Conservation (phyloP, 2,113 vertebrate genomes). For the Sardina pilchardus region DNA sequence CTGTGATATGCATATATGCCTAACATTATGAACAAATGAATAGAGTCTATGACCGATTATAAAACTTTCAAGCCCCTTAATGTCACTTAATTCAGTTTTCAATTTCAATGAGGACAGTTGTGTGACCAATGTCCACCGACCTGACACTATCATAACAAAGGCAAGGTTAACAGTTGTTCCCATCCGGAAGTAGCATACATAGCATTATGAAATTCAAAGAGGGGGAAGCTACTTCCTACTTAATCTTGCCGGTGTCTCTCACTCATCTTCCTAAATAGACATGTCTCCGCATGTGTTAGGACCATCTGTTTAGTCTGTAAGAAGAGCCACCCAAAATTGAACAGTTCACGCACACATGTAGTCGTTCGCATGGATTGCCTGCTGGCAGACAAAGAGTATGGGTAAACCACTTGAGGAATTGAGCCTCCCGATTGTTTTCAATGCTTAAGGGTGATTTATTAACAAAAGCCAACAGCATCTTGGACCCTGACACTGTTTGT, state of each 20-base stretch:
- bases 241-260: not conserved
- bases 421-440: not conserved
- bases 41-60: not conserved
- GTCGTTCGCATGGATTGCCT: not conserved
- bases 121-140: not conserved
- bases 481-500: not conserved
- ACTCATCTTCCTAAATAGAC: not conserved
- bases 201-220: not conserved
- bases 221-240: not conserved
- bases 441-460: not conserved
- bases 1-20: not conserved
- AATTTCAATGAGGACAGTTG: not conserved
- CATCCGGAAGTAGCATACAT: constrained; percentile 20
- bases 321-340: not conserved
- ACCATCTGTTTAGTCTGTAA: not conserved
- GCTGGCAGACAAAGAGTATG: not conserved
- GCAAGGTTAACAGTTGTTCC: too few relatives aligned
- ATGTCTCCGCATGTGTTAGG: not conserved
- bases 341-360: not conserved
- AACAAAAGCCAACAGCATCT: not conserved
- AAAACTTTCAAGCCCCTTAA: not conserved
- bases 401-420: not conserved
- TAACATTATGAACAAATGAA: not conserved
- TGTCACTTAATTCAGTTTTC: not conserved
- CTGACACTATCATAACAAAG: too few relatives aligned